Conservation (phyloP, 2,113 vertebrate genomes). For the Hippolais icterina region DNA sequence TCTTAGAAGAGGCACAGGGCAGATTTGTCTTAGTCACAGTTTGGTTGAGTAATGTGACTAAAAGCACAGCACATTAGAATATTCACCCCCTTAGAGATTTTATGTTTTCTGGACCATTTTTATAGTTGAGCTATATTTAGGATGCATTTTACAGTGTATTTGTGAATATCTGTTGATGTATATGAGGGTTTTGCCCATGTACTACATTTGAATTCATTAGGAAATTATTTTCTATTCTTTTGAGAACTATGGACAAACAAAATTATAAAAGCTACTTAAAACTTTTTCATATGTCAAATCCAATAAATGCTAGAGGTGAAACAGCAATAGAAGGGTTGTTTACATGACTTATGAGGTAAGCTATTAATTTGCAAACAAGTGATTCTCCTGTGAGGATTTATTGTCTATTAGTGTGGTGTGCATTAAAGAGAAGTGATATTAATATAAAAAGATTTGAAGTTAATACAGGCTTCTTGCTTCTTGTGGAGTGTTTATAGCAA, state of each 20-base stretch:
- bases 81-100: background rate
- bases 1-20: background rate
- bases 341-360: background rate
- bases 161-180: background rate
- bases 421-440: background rate
- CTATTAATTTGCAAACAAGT: background rate
- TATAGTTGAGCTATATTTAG: background rate
- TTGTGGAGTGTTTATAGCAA: background rate
- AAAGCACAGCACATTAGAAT: background rate
- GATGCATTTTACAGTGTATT: background rate
- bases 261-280: background rate
- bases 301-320: background rate
- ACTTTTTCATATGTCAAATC: background rate
- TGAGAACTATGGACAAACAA: background rate
- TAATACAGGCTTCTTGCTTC: background rate
- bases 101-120: background rate
- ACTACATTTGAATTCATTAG: background rate
- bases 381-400: background rate
- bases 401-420: background rate
- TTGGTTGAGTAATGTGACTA: background rate
- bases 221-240: background rate
- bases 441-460: background rate
- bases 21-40: conserved; percentile 21
- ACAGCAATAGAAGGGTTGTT: background rate
- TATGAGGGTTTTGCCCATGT: background rate